Evolutionary conservation across 2,888 invertebrate genomes (phyloP).

Genomic region (Corbicula japonica): DNA sequence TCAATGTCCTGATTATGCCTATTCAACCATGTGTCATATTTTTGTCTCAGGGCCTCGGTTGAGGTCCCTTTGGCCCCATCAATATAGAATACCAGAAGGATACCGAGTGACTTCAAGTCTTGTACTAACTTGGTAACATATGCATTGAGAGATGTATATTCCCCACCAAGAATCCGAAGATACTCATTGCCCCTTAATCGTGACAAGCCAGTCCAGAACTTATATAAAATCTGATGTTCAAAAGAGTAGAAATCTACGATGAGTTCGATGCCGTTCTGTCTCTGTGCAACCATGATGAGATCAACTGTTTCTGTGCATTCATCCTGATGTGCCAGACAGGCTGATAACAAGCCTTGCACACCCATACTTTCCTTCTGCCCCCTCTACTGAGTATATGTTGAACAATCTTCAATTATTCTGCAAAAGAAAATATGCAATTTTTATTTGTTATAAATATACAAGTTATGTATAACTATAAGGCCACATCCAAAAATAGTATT

Average conservation of each 20-base stretch:
- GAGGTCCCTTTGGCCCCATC: constrained; percentile 83
- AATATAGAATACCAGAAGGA: constrained; percentile 81
- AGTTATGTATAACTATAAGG: too few species aligned
- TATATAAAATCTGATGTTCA: constrained; percentile 74
- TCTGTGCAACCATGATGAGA: constrained; percentile 78
- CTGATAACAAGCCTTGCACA: constrained; percentile 76
- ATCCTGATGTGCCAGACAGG: constrained; percentile 70
- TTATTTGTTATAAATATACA: too few species aligned
- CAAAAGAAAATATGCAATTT: too few species aligned
- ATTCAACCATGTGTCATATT: constrained; percentile 81
- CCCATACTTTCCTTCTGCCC: too few species aligned
- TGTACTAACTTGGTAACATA: constrained; percentile 78
- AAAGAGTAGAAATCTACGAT: constrained; percentile 84
- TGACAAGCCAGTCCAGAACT: constrained; percentile 77
- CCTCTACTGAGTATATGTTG: too few species aligned
- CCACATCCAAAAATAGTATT: too few species aligned
- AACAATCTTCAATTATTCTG: too few species aligned
- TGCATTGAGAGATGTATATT: constrained; percentile 77
- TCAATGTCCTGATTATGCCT: constrained; percentile 77
- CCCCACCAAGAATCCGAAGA: constrained; percentile 82
- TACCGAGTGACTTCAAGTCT: constrained; percentile 77
- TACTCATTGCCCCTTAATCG: constrained; percentile 72
- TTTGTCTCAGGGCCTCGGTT: constrained; percentile 72
- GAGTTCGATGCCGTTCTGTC: constrained; percentile 79
- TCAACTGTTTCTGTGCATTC: constrained; percentile 79